Percentiles rank a stretch among this genome's conserved stretches.
phyloP scores from a whole-genome alignment of 2,888 invertebrate genomes.

The Spodoptera exigua region DNA sequence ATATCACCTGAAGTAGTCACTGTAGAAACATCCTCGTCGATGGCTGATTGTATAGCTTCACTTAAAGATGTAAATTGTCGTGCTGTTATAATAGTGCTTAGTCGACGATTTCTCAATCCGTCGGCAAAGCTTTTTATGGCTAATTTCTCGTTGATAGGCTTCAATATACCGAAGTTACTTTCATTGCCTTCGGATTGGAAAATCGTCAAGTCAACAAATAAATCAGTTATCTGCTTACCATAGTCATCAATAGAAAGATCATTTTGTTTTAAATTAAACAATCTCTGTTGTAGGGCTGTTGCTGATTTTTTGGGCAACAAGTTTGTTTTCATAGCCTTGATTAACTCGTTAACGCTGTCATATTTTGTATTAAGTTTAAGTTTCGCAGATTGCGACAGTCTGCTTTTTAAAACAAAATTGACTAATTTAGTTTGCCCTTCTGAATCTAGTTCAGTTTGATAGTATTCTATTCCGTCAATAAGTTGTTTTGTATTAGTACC shows the following conservation, averaged over 20 bases:
- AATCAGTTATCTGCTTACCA: constrained; percentile 6
- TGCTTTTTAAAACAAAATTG: constrained; percentile 10
- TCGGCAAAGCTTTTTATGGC: constrained; percentile 14
- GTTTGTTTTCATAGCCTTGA: neutral
- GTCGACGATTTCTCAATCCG: constrained; percentile 11
- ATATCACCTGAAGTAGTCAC: constrained; percentile 3
- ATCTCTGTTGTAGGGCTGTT: constrained; percentile 2
- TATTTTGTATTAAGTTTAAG: constrained; percentile 1
- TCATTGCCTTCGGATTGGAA: constrained; percentile 10
- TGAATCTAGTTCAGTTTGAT: neutral
- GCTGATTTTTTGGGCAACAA: constrained; percentile 8
- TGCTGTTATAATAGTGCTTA: constrained; percentile 13
- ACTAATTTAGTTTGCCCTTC: constrained; percentile 7
- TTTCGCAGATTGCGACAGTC: constrained; percentile 6
- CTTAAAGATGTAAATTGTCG: constrained; percentile 3
- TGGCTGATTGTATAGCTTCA: constrained; percentile 9
- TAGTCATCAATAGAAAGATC: constrained; percentile 3
- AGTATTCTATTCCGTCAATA: constrained; percentile 14
- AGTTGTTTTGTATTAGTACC: neutral
- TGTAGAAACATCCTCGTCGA: constrained; percentile 9
- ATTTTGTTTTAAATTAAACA: constrained; percentile 1
- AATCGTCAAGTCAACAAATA: constrained; percentile 10
- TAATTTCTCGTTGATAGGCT: constrained; percentile 4
- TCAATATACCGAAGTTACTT: neutral
- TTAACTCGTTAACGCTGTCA: neutral